Percentiles rank a stretch among this genome's conserved stretches.
These are phyloP conservation scores for Hemiprocne comata DNA, from an alignment of 2,113 vertebrate genomes.

Conservation along the genomic window DNA sequence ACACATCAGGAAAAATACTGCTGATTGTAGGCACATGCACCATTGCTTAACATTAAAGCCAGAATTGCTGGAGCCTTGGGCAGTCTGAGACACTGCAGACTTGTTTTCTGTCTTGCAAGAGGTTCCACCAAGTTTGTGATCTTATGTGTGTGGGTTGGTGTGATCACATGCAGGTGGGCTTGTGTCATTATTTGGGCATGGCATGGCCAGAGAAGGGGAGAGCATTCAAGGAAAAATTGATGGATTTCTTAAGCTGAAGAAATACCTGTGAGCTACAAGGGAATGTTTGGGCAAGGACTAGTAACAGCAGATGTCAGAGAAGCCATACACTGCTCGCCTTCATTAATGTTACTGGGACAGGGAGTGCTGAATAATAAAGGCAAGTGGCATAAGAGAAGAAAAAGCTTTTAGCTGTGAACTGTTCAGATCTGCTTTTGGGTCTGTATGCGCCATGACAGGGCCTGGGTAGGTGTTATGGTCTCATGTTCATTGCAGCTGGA, in stretches of 20 bases:
- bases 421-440: neutral
- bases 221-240: neutral
- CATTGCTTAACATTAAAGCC: neutral
- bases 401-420: neutral
- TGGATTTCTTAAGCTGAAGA: neutral
- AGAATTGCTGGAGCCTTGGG: neutral
- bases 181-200: neutral
- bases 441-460: rapidly evolving
- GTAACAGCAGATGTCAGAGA: neutral
- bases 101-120: neutral
- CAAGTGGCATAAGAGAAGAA: neutral
- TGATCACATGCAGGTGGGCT: neutral
- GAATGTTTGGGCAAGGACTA: neutral
- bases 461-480: neutral
- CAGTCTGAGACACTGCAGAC: neutral
- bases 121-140: neutral
- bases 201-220: neutral
- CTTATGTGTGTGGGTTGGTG: neutral
- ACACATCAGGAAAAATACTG: neutral
- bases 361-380: neutral
- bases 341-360: neutral
- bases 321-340: neutral
- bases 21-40: neutral
- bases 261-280: neutral
- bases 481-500: neutral